Conservation (phyloP, 2,113 vertebrate species). For the Chrysochloris asiatica region DNA sequence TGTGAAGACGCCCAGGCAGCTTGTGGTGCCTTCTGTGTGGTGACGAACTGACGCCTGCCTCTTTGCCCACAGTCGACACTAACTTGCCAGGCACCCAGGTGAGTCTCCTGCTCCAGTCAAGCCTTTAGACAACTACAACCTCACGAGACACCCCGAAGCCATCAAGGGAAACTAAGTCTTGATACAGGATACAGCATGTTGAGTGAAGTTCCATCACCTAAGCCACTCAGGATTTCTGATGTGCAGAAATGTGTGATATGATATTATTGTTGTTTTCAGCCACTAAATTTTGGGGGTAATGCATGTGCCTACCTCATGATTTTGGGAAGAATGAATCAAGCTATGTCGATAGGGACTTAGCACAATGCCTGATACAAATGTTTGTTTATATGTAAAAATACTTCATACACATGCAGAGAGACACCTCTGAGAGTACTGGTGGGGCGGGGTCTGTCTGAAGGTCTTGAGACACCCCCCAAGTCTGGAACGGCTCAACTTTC, state of each 20-base stretch:
- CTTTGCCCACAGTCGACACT: not conserved
- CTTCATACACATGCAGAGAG: too few relatives aligned
- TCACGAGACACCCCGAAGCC: not conserved
- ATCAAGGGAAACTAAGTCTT: not conserved
- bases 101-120: not conserved
- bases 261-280: not conserved
- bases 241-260: not conserved
- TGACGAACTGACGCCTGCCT: not conserved
- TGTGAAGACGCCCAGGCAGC: not conserved
- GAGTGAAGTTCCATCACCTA: not conserved
- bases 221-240: not conserved
- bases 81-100: not conserved
- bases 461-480: too few relatives aligned
- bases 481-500: too few relatives aligned
- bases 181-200: not conserved
- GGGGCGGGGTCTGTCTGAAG: too few relatives aligned
- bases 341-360: not conserved
- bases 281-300: not conserved
- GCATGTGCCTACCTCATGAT: not conserved
- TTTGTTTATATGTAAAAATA: not conserved
- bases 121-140: too few relatives aligned
- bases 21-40: too few relatives aligned
- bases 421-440: too few relatives aligned
- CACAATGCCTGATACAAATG: not conserved
- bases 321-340: not conserved